Conservation (phyloP, 2,888 invertebrate species). For the Acronicta aceris region DNA sequence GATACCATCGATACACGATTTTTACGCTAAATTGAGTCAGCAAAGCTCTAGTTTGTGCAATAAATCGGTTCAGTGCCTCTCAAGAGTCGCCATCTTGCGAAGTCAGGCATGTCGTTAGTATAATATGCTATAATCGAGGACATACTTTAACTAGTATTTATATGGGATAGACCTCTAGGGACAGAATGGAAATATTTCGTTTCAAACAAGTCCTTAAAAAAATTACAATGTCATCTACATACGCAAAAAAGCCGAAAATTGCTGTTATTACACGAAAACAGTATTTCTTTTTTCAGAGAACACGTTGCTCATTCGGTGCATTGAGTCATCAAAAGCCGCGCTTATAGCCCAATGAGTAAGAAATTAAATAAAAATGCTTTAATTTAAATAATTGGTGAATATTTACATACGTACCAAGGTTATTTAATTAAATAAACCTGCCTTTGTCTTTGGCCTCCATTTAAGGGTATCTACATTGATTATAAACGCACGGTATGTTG, state of each 20-base stretch:
- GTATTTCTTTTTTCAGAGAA: too few relatives aligned
- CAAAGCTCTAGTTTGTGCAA: conserved; percentile 24
- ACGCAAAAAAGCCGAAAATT: too few relatives aligned
- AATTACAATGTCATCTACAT: too few relatives aligned
- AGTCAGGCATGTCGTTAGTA: conserved; percentile 32
- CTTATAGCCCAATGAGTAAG: too few relatives aligned
- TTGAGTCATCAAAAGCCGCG: too few relatives aligned
- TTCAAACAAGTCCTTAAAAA: too few relatives aligned
- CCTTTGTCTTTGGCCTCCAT: conserved; percentile 12
- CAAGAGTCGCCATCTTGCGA: conserved; percentile 19
- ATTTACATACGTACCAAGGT: background rate
- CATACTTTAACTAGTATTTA: conserved; percentile 8
- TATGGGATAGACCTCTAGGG: background rate
- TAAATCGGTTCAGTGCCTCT: conserved; percentile 36
- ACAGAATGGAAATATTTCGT: too few relatives aligned
- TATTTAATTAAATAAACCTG: background rate
- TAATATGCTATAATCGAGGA: conserved; percentile 18
- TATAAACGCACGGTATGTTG: conserved; percentile 18
- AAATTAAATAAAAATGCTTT: too few relatives aligned
- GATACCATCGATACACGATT: conserved; percentile 17
- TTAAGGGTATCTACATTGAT: conserved; percentile 26
- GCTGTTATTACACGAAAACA: too few relatives aligned
- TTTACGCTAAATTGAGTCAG: conserved; percentile 33
- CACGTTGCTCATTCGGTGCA: too few relatives aligned
- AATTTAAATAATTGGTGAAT: too few relatives aligned